Base-by-base conservation (phyloP, 2,888 invertebrate genomes). In the Latrodectus elegans region DNA sequence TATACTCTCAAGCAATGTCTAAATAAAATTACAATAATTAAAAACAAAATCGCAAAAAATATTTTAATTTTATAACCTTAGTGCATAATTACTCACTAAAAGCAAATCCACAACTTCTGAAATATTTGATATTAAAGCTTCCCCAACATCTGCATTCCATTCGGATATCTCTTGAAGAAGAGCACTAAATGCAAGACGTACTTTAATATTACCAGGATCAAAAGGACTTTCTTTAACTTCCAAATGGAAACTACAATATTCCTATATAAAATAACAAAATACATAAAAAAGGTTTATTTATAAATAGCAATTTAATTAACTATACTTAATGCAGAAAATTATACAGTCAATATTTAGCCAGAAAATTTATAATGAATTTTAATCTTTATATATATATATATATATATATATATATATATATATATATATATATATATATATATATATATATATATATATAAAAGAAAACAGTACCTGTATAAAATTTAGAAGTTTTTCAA, bases 71-170 rank as follows among this genome's bases (percentile, higher is more conserved):
- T 3, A 60, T 26, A 26, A 26, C 2, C 3, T 55, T n/a, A 8
- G 26, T 17, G 53, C 14, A 51, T 4, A 10, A 53, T 22, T 53
- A 52, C 77, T 78, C 72, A 87, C 86, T 72, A 77, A 67, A 12
- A 87, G 49, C 15, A 82, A 75, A 15, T 87, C 86, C 72, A 87
- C 76, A 6, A 82, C 86, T 81, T 82, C 86, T 53, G 86, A 76
- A 49, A 82, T 81, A 65, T 87, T 87, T 55, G 86, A 87, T 73
- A 87, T 77, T 22, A 87, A 68, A 72, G 86, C 86, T 82, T 87
- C 86, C 14, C 81, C 72, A 26, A 87, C 67, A 68, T 87, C 86
- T 49, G 72, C 72, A 52, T 87, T 71, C 81, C 81, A 82, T 55
- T 76, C 76, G 8, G 81, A 60, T 60, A 87, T 49, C 53, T 87